Conservation (phyloP, 1,140 invertebrate species). For the Scaptomyza pallida region DNA sequence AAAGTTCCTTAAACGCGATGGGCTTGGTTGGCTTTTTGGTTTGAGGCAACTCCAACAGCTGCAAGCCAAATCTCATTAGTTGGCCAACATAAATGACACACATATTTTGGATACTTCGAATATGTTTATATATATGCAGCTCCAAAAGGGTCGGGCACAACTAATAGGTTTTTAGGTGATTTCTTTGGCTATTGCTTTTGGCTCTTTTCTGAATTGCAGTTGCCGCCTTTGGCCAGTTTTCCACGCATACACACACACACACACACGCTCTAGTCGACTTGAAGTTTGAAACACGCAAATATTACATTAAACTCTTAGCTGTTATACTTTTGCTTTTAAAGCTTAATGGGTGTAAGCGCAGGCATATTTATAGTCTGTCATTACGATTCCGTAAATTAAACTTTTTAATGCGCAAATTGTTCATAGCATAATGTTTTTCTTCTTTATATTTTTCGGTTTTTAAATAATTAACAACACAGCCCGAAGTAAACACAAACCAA, state of each 20-base stretch:
- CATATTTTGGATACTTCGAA: constrained; percentile 39
- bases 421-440: constrained; percentile 65
- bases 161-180: constrained; percentile 50
- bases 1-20: constrained; percentile 51
- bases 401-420: constrained; percentile 81
- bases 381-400: constrained; percentile 79
- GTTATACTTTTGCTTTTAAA: constrained; percentile 49
- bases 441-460: too few species aligned
- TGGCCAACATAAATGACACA: constrained; percentile 62
- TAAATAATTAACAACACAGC: constrained; percentile 59
- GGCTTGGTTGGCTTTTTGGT: constrained; percentile 9
- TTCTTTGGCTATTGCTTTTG: constrained; percentile 26
- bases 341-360: constrained; percentile 72
- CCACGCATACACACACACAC: constrained; percentile 20
- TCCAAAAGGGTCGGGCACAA: constrained; percentile 44
- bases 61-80: constrained; percentile 56
- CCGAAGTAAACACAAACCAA: constrained; percentile 17
- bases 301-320: constrained; percentile 67
- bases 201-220: constrained; percentile 48
- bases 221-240: constrained; percentile 67
- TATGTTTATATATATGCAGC: constrained; percentile 19
- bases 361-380: constrained; percentile 78
- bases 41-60: too few species aligned
- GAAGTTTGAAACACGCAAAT: constrained; percentile 74
- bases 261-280: too few species aligned